Conservation (phyloP, 2,113 vertebrate genomes). For the Gasterosteus aculeatus region DNA sequence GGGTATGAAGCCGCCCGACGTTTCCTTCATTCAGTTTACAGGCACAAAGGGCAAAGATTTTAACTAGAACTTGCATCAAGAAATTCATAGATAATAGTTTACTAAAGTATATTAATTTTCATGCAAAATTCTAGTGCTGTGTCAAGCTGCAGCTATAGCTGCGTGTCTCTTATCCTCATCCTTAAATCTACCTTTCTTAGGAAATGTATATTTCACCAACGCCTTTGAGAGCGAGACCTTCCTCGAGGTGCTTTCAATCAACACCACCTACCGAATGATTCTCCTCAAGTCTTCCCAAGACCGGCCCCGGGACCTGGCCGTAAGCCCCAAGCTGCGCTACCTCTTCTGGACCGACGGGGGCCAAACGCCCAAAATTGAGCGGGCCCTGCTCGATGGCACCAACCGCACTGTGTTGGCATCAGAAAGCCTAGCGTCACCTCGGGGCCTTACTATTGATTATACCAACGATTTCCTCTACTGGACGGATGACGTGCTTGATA, state of each 20-base stretch:
- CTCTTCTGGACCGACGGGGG: constrained; percentile 94
- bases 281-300: constrained; percentile 88
- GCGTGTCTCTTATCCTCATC: not conserved
- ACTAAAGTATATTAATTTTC: not conserved
- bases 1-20: constrained; percentile 51
- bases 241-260: constrained; percentile 90
- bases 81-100: not conserved
- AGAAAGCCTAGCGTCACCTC: constrained; percentile 88
- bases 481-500: constrained; percentile 92
- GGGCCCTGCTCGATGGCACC: constrained; percentile 89
- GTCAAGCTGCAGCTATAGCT: not conserved
- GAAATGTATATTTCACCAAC: constrained; percentile 95
- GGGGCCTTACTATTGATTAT: constrained; percentile 89
- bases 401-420: constrained; percentile 91
- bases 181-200: constrained; percentile 64
- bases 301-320: constrained; percentile 87
- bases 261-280: constrained; percentile 87
- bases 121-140: not conserved
- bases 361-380: constrained; percentile 92
- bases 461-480: constrained; percentile 88
- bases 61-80: not conserved
- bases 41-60: not conserved
- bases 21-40: not conserved
- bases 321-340: constrained; percentile 89
- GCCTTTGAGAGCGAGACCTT: constrained; percentile 87